Conservation (phyloP, 2,888 invertebrate genomes). For the Ischnura elegans region DNA sequence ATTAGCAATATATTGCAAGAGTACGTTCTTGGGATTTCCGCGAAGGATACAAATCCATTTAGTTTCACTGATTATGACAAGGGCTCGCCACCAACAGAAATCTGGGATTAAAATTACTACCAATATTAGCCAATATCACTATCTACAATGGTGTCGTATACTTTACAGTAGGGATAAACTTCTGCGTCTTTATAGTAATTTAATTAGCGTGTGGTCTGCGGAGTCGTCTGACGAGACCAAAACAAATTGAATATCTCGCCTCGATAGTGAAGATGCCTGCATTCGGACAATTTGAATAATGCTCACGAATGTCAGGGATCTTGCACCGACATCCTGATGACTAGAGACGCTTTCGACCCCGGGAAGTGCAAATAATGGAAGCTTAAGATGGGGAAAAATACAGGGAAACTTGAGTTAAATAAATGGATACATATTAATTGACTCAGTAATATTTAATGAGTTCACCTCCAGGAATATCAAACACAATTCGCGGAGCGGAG, state of each 20-base stretch:
- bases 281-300: conserved; percentile 36
- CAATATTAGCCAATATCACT: too few species aligned
- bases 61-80: too few species aligned
- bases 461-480: background rate
- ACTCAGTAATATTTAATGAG: background rate
- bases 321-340: background rate
- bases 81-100: too few species aligned
- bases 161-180: too few species aligned
- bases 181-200: background rate
- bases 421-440: background rate
- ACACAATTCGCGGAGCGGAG: background rate
- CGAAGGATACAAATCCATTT: too few species aligned
- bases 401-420: too few species aligned
- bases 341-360: background rate
- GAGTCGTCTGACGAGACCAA: conserved; percentile 37
- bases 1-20: too few species aligned
- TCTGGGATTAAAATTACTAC: too few species aligned
- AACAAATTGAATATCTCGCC: background rate
- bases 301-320: conserved; percentile 39
- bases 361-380: background rate
- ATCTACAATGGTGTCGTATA: too few species aligned
- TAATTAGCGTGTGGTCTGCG: background rate
- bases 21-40: too few species aligned
- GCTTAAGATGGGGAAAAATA: too few species aligned
- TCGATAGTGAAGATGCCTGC: background rate